A percentile compares a stretch with the other conserved stretches of the same genome.
Conservation (phyloP, 2,888 invertebrate species). For the Tethea ocularis region DNA sequence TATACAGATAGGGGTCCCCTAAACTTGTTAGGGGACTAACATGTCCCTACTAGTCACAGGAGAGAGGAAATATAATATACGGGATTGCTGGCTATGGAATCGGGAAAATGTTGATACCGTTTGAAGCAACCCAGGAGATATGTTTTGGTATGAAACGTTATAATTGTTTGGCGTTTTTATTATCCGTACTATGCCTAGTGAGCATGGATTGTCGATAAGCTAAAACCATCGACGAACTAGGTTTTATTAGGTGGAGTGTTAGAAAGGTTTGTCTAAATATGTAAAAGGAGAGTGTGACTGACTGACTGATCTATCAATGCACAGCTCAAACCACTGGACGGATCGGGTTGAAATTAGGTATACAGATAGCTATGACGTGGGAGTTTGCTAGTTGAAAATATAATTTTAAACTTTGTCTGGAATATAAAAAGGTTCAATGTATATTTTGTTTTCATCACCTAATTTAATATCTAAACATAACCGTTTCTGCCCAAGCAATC, state of each 20-base stretch:
- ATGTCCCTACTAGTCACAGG: slow-evolving; percentile 12
- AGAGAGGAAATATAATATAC: slow-evolving; percentile 8
- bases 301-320: too few species aligned
- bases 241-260: too few species aligned
- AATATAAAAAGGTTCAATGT: neutral
- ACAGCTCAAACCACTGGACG: too few species aligned
- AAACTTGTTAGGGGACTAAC: slow-evolving; percentile 11
- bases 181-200: too few species aligned
- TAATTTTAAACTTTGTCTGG: too few species aligned
- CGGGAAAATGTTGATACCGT: neutral
- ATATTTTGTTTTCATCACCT: neutral
- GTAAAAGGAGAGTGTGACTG: too few species aligned
- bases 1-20: slow-evolving; percentile 31
- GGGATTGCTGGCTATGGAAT: neutral
- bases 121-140: neutral
- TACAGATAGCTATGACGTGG: too few species aligned
- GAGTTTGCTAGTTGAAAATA: too few species aligned
- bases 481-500: slow-evolving; percentile 1
- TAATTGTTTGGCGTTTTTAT: neutral
- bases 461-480: neutral
- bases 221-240: too few species aligned
- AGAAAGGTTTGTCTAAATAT: too few species aligned
- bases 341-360: too few species aligned
- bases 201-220: too few species aligned
- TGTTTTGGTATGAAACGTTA: neutral